Evolutionary conservation across 1,140 invertebrate genomes (phyloP), one percentile per base, ranked within the genome.

Genomic region (Drosophila pandora): DNA sequence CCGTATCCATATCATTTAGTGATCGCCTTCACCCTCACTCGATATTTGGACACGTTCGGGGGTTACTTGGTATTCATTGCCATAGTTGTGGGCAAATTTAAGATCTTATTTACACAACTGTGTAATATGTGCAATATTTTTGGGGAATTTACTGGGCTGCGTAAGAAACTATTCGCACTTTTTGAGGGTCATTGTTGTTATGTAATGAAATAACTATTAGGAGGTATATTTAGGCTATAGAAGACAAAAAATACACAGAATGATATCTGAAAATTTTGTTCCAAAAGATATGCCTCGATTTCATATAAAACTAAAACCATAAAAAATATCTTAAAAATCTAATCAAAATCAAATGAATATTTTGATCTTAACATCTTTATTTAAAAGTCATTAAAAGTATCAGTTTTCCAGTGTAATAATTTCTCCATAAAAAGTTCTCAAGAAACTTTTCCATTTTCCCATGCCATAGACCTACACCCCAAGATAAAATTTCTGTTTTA

Each of bases 111-210:
- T 72, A 49, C 49, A 17, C 55, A 37, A 48, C 58, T 10, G 25
- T 53, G 47, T 65, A 62, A 87, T 87, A 72, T 87, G 75, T 71
- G 82, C 78, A 87, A 87, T 82, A 88, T 82, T 82, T 88, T 58
- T 25, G 4, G 13, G 73, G 69, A 81, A 48, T 87, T 81, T 52
- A 49, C 64, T 25, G 39, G 49, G 34, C 49, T 62, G 45, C 55
- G 39, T 25, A 74, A 53, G 49, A 28, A 64, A n/a, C 53, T 7
- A 52, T 53, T 10, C 17, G 25, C 37, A 37, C 4, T 58, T 21
- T 57, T 62, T 73, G 34, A 37, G 50, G 72, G 71, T 76, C 71
- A 76, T 39, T 75, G 34, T 32, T 54, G 54, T 68, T 76, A 17
- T 34, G 45, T 58, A 75, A 75, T 43, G 0, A 1, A 7, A 2